Evolutionary conservation across 2,888 invertebrate species (phyloP).

Genomic region (Cheilosia variabilis): DNA sequence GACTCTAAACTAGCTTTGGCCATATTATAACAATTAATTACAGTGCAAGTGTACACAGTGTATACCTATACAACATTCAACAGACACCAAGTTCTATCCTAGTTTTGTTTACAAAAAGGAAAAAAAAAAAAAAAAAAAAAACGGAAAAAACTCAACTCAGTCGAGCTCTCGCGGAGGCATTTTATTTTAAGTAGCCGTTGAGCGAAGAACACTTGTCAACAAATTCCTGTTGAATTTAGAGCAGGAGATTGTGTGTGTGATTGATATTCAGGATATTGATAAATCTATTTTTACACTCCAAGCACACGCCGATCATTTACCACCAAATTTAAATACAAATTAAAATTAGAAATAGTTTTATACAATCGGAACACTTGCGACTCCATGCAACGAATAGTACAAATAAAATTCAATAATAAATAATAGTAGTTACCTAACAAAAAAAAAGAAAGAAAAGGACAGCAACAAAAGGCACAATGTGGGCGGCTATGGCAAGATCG

Average conservation of each 20-base stretch:
- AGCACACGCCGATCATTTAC: not conserved
- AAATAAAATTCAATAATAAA: constrained; percentile 62
- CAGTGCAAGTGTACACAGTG: not conserved
- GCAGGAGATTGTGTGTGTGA: constrained; percentile 1
- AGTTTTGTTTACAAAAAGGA: not conserved
- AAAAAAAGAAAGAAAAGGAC: not conserved
- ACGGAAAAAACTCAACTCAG: not conserved
- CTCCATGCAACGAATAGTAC: constrained; percentile 59
- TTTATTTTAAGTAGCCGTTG: constrained; percentile 16
- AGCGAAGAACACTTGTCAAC: not conserved
- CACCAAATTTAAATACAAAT: constrained; percentile 29
- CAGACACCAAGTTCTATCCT: not conserved
- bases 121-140: not conserved
- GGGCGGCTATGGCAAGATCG: constrained; percentile 92
- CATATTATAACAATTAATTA: no score
- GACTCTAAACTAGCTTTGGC: no score
- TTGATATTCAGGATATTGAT: constrained; percentile 12
- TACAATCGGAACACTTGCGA: constrained; percentile 17
- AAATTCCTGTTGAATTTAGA: constrained; percentile 20
- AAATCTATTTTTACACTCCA: constrained; percentile 2
- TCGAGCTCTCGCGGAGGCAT: not conserved
- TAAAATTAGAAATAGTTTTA: constrained; percentile 32
- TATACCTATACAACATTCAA: not conserved
- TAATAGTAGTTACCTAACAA: no score
- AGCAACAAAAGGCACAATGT: constrained; percentile 85